Base-by-base conservation (phyloP, 2,888 invertebrate species). In the Spicauda simplicius region DNA sequence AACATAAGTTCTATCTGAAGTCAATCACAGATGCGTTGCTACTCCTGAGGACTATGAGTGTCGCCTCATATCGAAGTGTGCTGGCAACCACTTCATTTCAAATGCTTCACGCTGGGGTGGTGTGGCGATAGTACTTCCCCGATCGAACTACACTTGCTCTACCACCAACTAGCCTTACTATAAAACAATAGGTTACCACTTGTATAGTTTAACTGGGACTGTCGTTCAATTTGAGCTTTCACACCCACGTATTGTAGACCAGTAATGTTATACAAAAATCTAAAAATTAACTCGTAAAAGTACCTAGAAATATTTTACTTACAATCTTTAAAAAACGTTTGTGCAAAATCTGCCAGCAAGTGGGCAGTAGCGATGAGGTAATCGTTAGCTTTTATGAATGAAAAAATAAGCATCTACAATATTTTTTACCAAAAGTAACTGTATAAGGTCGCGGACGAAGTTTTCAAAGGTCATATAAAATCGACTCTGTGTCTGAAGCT, bases 291-390 rank as follows among this genome's bases (percentile, higher is more conserved):
- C n/a, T 45, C 45, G n/a, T n/a, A 45, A 45, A 45, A 45, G 5
- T n/a, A n/a, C n/a, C 10, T 33, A 33, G 10, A n/a, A 5, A n/a
- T 37, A 12, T 37, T 2, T 37, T n/a, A 45, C n/a, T n/a, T 6
- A 5, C 5, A 2, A 45, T 45, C n/a, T 0, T n/a, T 2, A 2
- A 45, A 14, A n/a, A n/a, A n/a, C n/a, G 45, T 45, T 45, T 64
- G 77, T 74, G 70, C 73, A 76, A 80, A 80, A 84, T n/a, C 45
- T 6, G 6, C 45, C n/a, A 12, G 45, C n/a, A 14, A n/a, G 78
- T 79, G 80, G 76, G 82, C 81, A 82, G 80, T 75, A 55, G 62
- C 71, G 84, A 81, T 90, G 90, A 90, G 81, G 86, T 85, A 88
- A 88, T 85, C 85, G 73, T 62, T 73, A 69, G 70, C 68, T 78